A percentile compares a stretch with the other conserved stretches of the same genome.
Evolutionary conservation across 2,888 invertebrate species (phyloP).

Genomic region (Liopterus haemorrhoidalis): DNA sequence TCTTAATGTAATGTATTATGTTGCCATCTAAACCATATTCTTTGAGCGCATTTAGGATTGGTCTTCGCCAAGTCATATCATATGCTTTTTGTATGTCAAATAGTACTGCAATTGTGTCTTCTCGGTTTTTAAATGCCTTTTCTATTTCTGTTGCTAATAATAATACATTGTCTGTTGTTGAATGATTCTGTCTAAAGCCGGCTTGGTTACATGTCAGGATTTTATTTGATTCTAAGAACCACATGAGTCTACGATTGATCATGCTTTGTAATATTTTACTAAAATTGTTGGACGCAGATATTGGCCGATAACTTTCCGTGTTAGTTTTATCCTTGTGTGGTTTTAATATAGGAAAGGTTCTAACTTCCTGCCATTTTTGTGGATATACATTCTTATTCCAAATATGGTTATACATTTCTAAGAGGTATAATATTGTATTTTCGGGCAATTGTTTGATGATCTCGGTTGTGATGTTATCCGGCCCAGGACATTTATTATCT

Average conservation of each 20-base stretch:
- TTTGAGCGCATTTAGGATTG: background rate
- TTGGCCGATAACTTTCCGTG: background rate
- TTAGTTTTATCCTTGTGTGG: background rate
- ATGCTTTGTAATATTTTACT: constrained; percentile 1
- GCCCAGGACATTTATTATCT: constrained; percentile 1
- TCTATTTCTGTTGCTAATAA: background rate
- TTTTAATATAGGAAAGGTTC: constrained; percentile 1
- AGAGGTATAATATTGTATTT: background rate
- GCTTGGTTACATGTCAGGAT: background rate
- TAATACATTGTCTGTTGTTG: constrained; percentile 1
- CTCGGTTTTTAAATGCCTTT: background rate
- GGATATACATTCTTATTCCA: constrained; percentile 1
- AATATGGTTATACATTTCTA: constrained; percentile 6
- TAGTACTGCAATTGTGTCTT: background rate
- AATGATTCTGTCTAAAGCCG: background rate
- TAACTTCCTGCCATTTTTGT: background rate
- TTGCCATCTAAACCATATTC: constrained; percentile 1
- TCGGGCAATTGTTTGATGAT: constrained; percentile 4
- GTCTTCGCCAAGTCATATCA: background rate
- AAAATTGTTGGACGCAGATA: background rate
- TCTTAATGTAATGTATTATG: constrained; percentile 1
- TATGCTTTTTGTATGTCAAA: too few relatives aligned
- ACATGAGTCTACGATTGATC: background rate
- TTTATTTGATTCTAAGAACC: background rate
- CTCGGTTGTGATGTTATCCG: constrained; percentile 1